Percentiles rank a stretch among this genome's conserved stretches.
phyloP scores from a whole-genome alignment of 2,113 vertebrate species.

The Sinocyclocheilus anophthalmus region DNA sequence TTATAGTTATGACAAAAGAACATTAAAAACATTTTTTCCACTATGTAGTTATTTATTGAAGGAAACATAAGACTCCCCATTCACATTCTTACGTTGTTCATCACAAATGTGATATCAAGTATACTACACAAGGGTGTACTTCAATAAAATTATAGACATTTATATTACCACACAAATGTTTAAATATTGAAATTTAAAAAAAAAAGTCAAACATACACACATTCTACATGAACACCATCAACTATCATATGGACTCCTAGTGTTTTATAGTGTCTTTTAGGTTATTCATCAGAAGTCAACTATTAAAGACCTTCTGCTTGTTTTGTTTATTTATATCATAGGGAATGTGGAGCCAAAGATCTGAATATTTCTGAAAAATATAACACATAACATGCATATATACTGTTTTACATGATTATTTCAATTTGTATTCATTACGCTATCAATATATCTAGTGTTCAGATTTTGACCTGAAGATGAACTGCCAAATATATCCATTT shows the following conservation, averaged over 20 bases:
- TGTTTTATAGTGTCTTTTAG: background rate
- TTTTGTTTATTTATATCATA: background rate
- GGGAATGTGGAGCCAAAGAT: background rate
- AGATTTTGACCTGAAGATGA: background rate
- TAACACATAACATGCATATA: background rate
- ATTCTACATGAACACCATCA: background rate
- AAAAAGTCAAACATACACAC: background rate
- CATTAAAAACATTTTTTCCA: background rate
- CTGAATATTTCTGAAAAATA: background rate
- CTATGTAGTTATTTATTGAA: slow-evolving; percentile 26
- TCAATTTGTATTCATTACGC: background rate
- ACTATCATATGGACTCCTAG: background rate
- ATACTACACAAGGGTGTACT: background rate
- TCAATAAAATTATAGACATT: background rate
- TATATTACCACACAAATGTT: background rate
- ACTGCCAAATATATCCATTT: background rate
- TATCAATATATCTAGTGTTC: background rate
- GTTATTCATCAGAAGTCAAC: background rate
- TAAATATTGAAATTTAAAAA: background rate
- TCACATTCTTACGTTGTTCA: background rate
- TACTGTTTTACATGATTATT: slow-evolving; percentile 4
- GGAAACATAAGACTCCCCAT: slow-evolving; percentile 8
- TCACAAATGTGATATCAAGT: background rate
- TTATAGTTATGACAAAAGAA: background rate
- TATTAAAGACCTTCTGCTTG: background rate